Evolutionary conservation across 2,888 invertebrate genomes (phyloP).

Genomic region (Lochmaea crataegi): DNA sequence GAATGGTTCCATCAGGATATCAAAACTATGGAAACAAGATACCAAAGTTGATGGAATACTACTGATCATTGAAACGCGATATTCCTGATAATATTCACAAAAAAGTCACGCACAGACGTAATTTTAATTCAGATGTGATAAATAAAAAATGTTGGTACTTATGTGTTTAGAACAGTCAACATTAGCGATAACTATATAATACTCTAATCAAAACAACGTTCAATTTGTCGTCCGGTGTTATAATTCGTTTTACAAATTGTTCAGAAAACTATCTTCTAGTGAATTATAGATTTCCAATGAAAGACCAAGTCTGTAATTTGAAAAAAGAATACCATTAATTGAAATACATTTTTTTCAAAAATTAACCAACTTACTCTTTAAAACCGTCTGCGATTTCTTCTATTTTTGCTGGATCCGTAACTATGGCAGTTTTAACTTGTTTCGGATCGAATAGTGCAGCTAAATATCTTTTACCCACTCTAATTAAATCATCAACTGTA

Average conservation of each 20-base stretch:
- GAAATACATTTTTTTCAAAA: background rate
- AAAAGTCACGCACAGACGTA: no score
- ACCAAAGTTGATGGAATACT: no score
- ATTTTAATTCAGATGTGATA: no score
- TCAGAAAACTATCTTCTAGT: slow-evolving; percentile 75
- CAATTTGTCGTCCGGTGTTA: no score
- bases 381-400: slow-evolving; percentile 75
- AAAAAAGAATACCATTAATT: slow-evolving; percentile 25
- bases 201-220: no score
- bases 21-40: no score
- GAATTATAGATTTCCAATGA: slow-evolving; percentile 71
- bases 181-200: no score
- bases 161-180: no score
- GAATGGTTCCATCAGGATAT: no score
- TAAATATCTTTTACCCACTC: slow-evolving; percentile 78
- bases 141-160: no score
- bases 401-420: slow-evolving; percentile 83
- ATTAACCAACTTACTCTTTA: slow-evolving; percentile 67
- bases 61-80: no score
- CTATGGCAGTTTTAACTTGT: slow-evolving; percentile 74
- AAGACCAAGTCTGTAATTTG: slow-evolving; percentile 70
- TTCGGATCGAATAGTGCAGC: slow-evolving; percentile 74
- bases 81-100: no score
- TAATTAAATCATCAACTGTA: slow-evolving; percentile 71
- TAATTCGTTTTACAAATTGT: slow-evolving; percentile 63